phyloP scores from a whole-genome alignment of 2,797 vertebrate genomes.

The Characodon lateralis region DNA sequence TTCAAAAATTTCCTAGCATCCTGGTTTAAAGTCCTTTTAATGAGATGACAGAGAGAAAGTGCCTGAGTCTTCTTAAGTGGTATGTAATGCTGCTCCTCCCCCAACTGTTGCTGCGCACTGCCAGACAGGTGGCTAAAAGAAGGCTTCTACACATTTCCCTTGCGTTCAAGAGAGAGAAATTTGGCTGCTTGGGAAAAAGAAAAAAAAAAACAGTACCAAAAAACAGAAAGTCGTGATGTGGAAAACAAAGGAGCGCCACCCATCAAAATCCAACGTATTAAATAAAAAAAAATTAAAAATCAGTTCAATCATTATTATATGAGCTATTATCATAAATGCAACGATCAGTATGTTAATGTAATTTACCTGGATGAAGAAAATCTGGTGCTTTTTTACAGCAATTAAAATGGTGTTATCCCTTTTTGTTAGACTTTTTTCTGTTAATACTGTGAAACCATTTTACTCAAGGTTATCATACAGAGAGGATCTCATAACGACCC shows the following conservation, averaged over 20 bases:
- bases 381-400: not conserved
- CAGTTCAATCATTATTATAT: not conserved
- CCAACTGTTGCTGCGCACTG: not conserved
- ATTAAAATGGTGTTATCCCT: not conserved
- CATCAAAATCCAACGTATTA: not conserved
- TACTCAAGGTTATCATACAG: not conserved
- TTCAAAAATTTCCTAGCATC: not conserved
- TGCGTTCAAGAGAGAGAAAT: not conserved
- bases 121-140: not conserved
- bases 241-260: not conserved
- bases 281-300: not conserved
- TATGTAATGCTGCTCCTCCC: not conserved
- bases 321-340: not conserved
- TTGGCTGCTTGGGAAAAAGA: not conserved
- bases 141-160: not conserved
- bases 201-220: not conserved
- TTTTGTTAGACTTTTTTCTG: not conserved
- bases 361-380: not conserved
- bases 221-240: not conserved
- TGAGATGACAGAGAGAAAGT: not conserved
- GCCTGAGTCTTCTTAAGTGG: not conserved
- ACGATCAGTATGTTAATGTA: not conserved
- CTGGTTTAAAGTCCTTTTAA: not conserved
- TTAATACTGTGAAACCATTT: not conserved
- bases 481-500: not conserved